Evolutionary conservation across 2,888 invertebrate genomes (phyloP).

Genomic region (Arrhopalites spinosus): DNA sequence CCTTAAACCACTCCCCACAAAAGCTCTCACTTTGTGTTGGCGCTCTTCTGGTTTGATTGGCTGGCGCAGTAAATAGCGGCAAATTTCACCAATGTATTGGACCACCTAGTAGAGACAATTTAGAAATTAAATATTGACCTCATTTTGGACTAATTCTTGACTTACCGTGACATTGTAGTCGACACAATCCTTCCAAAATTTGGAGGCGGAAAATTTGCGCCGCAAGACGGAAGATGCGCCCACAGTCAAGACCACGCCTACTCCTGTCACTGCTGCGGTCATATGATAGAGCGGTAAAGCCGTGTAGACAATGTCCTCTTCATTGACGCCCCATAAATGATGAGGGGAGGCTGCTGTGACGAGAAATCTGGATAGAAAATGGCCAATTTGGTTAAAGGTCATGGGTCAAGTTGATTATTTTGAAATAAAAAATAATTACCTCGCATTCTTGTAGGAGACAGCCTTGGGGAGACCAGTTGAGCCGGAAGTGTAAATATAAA

Average conservation of each 20-base stretch:
- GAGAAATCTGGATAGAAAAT: constrained; percentile 6
- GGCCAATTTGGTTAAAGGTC: background rate
- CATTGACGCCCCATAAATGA: constrained; percentile 26
- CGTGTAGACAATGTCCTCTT: constrained; percentile 41
- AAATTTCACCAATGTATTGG: constrained; percentile 87
- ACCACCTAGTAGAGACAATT: constrained; percentile 66
- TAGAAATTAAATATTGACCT: too few relatives aligned
- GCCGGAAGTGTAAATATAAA: constrained; percentile 97
- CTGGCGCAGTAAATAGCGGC: constrained; percentile 80
- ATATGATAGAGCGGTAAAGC: constrained; percentile 35
- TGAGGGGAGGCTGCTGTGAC: background rate
- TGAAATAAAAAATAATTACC: constrained; percentile 68
- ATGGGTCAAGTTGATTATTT: too few relatives aligned
- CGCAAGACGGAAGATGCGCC: constrained; percentile 69
- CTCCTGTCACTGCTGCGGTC: constrained; percentile 15
- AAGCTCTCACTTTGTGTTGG: constrained; percentile 74
- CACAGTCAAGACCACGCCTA: constrained; percentile 19
- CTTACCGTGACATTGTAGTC: constrained; percentile 62
- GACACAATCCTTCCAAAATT: constrained; percentile 52
- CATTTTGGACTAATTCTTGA: too few relatives aligned
- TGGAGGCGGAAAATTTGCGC: constrained; percentile 48
- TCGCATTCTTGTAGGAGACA: constrained; percentile 91
- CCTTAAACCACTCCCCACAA: constrained; percentile 91
- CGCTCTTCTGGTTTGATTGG: constrained; percentile 71
- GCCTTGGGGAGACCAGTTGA: constrained; percentile 98